Percentiles rank a stretch among this genome's conserved stretches.
phyloP scores from a whole-genome alignment of 2,113 vertebrate species.

The Polypterus bichir region DNA sequence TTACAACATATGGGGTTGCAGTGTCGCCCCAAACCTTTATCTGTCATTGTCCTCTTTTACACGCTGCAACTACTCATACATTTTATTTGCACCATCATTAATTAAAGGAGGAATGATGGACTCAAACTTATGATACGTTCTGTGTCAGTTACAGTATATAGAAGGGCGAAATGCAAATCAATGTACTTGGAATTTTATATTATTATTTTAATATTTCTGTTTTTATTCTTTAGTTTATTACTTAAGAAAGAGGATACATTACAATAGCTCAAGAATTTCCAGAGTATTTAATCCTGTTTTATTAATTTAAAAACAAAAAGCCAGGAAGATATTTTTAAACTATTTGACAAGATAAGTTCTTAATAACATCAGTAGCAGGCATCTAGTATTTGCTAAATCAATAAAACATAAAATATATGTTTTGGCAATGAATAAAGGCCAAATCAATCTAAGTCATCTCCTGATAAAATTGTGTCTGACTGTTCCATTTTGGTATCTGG shows the following conservation, averaged over 20 bases:
- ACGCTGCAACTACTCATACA: no score
- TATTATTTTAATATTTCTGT: no score
- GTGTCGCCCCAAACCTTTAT: background rate
- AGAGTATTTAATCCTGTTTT: background rate
- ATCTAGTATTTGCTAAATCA: background rate
- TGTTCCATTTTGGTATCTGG: slow-evolving; percentile 1
- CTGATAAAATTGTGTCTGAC: background rate
- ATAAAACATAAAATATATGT: slow-evolving; percentile 3
- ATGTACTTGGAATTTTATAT: no score
- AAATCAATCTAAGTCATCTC: background rate
- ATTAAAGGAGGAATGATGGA: no score
- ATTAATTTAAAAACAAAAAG: background rate
- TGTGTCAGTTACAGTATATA: no score
- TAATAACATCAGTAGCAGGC: background rate
- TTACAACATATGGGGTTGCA: background rate
- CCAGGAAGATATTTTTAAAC: background rate
- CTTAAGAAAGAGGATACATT: background rate
- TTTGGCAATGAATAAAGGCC: background rate
- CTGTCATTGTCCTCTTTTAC: no score
- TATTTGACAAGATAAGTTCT: background rate
- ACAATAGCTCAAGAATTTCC: background rate
- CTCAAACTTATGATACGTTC: no score
- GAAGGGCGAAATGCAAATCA: no score
- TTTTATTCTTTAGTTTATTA: no score
- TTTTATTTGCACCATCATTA: no score